A percentile compares a stretch with the other conserved stretches of the same genome.
Evolutionary conservation across 30 jellyfish, hydroid and myxozoan genomes (phyloP).

Genomic region (Hydractinia symbiolongicarpus): DNA sequence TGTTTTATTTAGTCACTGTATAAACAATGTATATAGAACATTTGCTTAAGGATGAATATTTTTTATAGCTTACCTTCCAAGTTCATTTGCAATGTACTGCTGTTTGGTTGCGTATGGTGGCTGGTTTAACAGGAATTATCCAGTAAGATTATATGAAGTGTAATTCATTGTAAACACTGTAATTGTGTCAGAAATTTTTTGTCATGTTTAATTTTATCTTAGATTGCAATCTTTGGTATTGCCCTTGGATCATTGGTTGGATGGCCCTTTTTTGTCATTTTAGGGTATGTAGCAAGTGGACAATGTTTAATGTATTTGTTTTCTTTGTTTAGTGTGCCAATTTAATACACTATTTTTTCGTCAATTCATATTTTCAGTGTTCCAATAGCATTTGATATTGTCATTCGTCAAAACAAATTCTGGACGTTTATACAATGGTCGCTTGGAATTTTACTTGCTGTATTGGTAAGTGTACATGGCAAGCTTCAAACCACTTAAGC

Average conservation of each 20-base stretch:
- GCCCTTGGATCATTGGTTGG: conserved; percentile 93
- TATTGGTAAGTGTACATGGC: conserved; percentile 53
- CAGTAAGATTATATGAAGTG: conserved; percentile 41
- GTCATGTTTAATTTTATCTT: neutral
- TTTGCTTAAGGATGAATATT: neutral
- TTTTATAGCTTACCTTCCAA: conserved; percentile 76
- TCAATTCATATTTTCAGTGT: conserved; percentile 31
- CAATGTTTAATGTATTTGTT: neutral
- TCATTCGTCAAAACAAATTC: conserved; percentile 46
- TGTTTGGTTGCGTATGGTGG: conserved; percentile 94
- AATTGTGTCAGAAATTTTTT: neutral
- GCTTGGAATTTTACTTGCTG: conserved; percentile 67
- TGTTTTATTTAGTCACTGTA: neutral
- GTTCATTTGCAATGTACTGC: conserved; percentile 90
- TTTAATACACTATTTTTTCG: neutral
- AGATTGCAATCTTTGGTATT: conserved; percentile 93
- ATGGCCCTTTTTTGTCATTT: conserved; percentile 92
- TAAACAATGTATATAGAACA: neutral
- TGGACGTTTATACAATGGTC: conserved; percentile 85
- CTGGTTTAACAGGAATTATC: conserved; percentile 66
- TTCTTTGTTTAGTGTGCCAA: neutral
- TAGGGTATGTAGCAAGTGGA: conserved; percentile 58
- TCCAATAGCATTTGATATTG: conserved; percentile 84
- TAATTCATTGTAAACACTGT: neutral
- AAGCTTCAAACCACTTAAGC: neutral